Percentiles rank a stretch among this genome's conserved stretches.
Conservation (phyloP, 2,888 invertebrate species). For the Timema podura region DNA sequence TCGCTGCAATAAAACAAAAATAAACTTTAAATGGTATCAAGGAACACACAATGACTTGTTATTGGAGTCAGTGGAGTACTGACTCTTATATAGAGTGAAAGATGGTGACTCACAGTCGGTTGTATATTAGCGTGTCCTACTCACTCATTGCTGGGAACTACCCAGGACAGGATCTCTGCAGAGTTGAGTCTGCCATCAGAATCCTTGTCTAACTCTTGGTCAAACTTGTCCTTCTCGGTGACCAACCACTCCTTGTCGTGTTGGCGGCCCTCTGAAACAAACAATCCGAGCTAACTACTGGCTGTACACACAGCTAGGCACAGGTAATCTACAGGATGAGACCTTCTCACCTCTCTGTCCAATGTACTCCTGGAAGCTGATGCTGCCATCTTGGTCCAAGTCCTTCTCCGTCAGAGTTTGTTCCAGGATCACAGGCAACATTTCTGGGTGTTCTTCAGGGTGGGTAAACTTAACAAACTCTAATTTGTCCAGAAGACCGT, state of each 20-base stretch:
- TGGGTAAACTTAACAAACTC: slow-evolving; percentile 90
- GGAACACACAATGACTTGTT: too few relatives aligned
- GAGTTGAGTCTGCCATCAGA: slow-evolving; percentile 74
- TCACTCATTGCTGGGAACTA: slow-evolving; percentile 85
- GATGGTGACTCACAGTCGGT: not conserved
- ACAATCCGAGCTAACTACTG: not conserved
- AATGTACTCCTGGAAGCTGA: slow-evolving; percentile 82
- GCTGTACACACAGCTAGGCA: not conserved
- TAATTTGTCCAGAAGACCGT: slow-evolving; percentile 65
- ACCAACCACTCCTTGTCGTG: slow-evolving; percentile 70
- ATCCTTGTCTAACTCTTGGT: slow-evolving; percentile 79
- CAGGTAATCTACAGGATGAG: not conserved
- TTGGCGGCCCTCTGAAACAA: slow-evolving; percentile 41
- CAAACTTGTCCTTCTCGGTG: slow-evolving; percentile 77
- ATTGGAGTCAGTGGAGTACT: too few relatives aligned
- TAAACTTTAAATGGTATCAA: too few relatives aligned
- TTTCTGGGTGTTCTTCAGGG: slow-evolving; percentile 87
- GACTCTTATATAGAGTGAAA: not conserved
- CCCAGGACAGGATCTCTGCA: slow-evolving; percentile 82
- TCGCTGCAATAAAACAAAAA: slow-evolving; percentile 52
- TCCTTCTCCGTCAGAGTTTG: slow-evolving; percentile 87
- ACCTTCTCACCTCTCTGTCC: slow-evolving; percentile 60
- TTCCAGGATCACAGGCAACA: slow-evolving; percentile 73
- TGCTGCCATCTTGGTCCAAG: slow-evolving; percentile 71
- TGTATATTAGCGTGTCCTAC: slow-evolving; percentile 39